Evolutionary conservation across 2,113 vertebrate genomes (phyloP), one percentile per base, ranked within the genome.

Genomic region (Spizaetus ornatus): DNA sequence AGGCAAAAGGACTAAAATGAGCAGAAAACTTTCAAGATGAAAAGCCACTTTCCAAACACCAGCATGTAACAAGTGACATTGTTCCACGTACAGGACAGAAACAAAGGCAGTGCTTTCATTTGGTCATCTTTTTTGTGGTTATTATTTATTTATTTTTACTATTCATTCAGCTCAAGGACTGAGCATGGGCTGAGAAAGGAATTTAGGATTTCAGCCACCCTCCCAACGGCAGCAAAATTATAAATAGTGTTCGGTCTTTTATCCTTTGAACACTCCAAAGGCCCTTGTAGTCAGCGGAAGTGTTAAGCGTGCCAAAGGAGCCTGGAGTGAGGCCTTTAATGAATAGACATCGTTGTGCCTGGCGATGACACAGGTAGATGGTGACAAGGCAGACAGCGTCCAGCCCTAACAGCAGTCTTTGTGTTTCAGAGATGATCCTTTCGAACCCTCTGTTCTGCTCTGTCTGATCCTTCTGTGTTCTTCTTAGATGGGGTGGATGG

Each of bases 101-200:
- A 95, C 77, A 97, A 91, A 96, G 72, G 40, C 86, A 82, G 25
- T 50, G 32, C 88, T 96, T 92, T 97, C 77, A 97, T 11, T 91
- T 65, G 40, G 53, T 61, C 38, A 88, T 89, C 82, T 84, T 94
- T 95, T 79, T 76, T 7, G 70, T 87, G 15, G 21, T 56, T 79
- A 56, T 95, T 96, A 86, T 90, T 96, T 91, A 87, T 96, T 93
- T 93, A 74, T 71, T 94, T 95, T 86, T 82, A 47, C 29, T 47
- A 59, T 93, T 84, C 69, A 92, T 95, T 96, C 53, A 58, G 36
- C 43, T 89, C 3, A 7, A 76, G 40, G 58, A 67, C 40, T 52
- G 48, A 84, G 27, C 40, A 91, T 42, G 31, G 63, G 7, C 65
- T 76, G 48, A 95, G 81, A 89, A 91, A 93, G 50, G 77, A 95